These are phyloP conservation scores for Gastrophryne carolinensis DNA, from an alignment of 2,797 vertebrate genomes.

Conservation along the genomic window DNA sequence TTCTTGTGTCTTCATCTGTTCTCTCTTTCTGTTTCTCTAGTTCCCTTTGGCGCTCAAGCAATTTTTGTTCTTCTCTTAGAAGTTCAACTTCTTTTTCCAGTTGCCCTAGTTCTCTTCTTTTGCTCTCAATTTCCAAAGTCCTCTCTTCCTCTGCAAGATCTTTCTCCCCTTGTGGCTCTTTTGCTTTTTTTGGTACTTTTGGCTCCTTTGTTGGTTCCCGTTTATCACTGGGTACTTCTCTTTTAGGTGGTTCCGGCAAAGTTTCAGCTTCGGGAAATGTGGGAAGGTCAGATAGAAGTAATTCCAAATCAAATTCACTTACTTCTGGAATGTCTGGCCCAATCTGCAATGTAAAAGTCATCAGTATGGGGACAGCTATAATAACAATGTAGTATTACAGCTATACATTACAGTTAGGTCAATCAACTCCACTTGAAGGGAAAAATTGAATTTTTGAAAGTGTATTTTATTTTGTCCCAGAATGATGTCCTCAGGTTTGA, in stretches of 20 bases:
- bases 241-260: neutral
- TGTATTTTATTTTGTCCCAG: too few species aligned
- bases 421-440: too few species aligned
- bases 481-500: too few species aligned
- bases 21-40: neutral
- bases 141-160: neutral
- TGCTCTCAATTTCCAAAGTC: neutral
- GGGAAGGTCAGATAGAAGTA: conserved; percentile 27
- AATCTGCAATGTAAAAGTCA: conserved; percentile 4
- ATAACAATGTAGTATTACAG: too few species aligned
- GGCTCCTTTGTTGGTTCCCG: neutral
- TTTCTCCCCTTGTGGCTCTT: neutral
- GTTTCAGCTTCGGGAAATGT: conserved; percentile 23
- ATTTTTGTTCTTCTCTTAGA: conserved; percentile 1
- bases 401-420: too few species aligned
- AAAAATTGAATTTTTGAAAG: too few species aligned
- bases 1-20: neutral
- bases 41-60: neutral
- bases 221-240: neutral
- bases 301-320: conserved; percentile 29
- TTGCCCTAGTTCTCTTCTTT: neutral
- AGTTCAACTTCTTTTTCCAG: neutral
- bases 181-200: neutral
- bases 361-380: neutral
- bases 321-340: conserved; percentile 34